phyloP scores from a whole-genome alignment of 2,113 vertebrate species.

The Raja brachyura region DNA sequence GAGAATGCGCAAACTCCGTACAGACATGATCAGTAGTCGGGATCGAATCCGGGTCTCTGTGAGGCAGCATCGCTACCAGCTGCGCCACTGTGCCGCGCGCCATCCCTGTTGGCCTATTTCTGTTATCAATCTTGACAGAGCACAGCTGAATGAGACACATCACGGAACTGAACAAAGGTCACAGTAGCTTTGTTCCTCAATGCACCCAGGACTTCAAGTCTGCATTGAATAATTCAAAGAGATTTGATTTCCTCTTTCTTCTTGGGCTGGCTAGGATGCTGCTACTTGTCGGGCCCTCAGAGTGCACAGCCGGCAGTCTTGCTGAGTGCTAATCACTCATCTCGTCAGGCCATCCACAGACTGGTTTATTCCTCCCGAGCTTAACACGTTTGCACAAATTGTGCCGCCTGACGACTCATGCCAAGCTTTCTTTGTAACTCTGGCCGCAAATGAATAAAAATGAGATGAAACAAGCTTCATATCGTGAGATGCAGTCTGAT shows the following conservation, averaged over 20 bases:
- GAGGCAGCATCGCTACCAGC: too few species aligned
- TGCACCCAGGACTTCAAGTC: background rate
- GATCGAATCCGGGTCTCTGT: too few species aligned
- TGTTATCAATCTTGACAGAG: background rate
- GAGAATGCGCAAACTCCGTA: too few species aligned
- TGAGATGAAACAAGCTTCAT: background rate
- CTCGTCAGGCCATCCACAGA: background rate
- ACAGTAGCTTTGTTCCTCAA: background rate
- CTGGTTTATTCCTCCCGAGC: background rate
- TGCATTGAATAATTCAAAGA: conserved; percentile 27
- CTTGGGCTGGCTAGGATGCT: background rate
- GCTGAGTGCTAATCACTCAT: background rate
- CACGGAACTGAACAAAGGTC: conserved; percentile 1
- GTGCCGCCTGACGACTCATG: background rate
- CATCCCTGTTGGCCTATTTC: background rate
- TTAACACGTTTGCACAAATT: background rate
- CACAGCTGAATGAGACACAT: background rate
- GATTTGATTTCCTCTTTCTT: background rate
- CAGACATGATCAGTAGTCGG: too few species aligned
- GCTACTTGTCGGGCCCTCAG: background rate
- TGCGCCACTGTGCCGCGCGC: too few species aligned
- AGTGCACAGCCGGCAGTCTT: background rate
- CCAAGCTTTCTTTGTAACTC: background rate
- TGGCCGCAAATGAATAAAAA: background rate
- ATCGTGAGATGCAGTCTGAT: background rate